Conservation (phyloP, 2,113 vertebrate species). For the Cisticola juncidis region DNA sequence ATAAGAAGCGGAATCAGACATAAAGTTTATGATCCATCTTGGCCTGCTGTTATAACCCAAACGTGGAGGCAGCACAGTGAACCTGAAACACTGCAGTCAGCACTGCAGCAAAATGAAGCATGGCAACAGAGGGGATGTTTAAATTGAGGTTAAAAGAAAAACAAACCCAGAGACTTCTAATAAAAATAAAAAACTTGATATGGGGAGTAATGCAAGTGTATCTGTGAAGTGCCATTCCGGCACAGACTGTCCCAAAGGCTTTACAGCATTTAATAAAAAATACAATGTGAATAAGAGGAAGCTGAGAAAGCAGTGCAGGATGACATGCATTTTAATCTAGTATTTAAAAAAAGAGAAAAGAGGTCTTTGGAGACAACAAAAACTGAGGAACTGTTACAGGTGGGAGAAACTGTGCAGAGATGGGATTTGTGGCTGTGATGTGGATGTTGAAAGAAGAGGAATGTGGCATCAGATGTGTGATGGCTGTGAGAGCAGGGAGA, state of each 20-base stretch:
- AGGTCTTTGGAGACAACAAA: neutral
- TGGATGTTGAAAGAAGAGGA: neutral
- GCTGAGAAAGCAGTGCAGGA: neutral
- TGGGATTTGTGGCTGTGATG: neutral
- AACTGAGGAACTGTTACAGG: neutral
- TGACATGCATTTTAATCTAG: neutral
- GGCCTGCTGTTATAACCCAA: neutral
- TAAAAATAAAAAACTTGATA: neutral
- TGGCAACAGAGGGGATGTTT: neutral
- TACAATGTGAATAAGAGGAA: neutral
- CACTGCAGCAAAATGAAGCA: neutral
- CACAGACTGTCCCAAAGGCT: neutral
- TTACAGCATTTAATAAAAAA: neutral
- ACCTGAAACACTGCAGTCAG: neutral
- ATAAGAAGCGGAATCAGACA: neutral
- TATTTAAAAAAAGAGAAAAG: accelerated
- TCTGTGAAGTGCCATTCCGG: neutral
- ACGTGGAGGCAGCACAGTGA: neutral
- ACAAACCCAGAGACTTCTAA: neutral
- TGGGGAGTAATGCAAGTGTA: neutral
- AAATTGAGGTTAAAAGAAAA: neutral
- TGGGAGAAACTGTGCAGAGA: neutral
- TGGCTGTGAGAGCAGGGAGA: neutral
- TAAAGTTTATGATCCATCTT: neutral
- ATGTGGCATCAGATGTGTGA: neutral